Conservation (phyloP, 2,113 vertebrate genomes). For the Macquaria australasica region DNA sequence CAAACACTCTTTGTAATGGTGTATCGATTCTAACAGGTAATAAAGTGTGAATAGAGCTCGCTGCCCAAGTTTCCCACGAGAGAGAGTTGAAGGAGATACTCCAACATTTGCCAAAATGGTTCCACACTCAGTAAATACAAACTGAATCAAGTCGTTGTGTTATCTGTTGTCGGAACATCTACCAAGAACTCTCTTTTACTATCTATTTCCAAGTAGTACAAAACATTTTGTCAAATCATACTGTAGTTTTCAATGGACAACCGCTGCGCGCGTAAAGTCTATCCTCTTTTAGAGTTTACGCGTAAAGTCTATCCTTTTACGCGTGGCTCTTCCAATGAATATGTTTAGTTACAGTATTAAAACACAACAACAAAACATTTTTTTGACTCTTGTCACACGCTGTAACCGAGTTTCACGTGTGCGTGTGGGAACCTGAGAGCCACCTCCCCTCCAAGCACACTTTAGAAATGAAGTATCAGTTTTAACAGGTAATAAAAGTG, state of each 20-base stretch:
- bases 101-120: neutral
- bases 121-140: neutral
- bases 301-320: neutral
- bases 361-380: neutral
- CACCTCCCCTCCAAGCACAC: slow-evolving; percentile 32
- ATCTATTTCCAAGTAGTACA: neutral
- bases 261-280: neutral
- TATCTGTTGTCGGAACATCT: neutral
- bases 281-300: neutral
- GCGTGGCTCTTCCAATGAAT: neutral
- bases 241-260: neutral
- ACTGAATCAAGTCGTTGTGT: neutral
- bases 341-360: neutral
- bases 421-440: slow-evolving; percentile 32
- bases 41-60: slow-evolving; percentile 4
- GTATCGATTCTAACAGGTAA: slow-evolving; percentile 46
- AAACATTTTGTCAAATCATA: neutral
- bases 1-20: neutral
- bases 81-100: neutral
- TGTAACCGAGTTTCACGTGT: neutral
- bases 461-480: slow-evolving; percentile 15
- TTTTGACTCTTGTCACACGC: neutral
- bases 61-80: slow-evolving; percentile 19
- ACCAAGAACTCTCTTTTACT: too few species aligned
- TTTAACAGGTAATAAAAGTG: slow-evolving; percentile 68